Base-by-base conservation (phyloP, 2,113 vertebrate genomes). In the Thamnaconus septentrionalis region DNA sequence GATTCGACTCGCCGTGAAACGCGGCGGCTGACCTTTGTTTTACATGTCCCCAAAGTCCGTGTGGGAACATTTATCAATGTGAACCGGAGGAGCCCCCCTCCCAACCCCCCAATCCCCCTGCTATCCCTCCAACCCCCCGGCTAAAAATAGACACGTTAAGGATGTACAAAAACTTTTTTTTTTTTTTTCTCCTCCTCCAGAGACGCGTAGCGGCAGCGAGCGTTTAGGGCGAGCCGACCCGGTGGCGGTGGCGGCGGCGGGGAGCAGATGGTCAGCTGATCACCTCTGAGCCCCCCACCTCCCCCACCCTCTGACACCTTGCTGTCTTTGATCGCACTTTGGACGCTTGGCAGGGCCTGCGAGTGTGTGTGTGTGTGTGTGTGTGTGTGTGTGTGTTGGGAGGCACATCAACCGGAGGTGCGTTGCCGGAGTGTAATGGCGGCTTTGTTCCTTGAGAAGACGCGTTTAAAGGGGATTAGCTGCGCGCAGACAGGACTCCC, bases 401-500 rank as follows among this genome's bases (percentile, higher is more conserved):
- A 64, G 66, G 71, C 4, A 18, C 61, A 69, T 78, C 74, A 64
- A 78, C 56, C 45, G 61, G 60, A 73, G 73, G 61, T 73, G 77
- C 76, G 80, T 75, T 78, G 77, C 47, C 3, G 72, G 84, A 62
- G 56, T 67, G 73, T 70, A 76, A 81, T 76, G 69, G 85, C n/a
- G 53, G 65, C 80, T 85, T 85, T 89, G 85, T 86, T 84, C 72
- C 81, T 44, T 7, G 67, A 84, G 76, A 78, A 83, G 77, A 53
- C 78, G 41, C 80, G 49, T 87, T 88, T 87, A 83, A 80, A 69
- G 58, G 59, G 80, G 83, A 87, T 88, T 84, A 83, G 76, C 62
- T 66, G 78, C 59, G 71, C 55, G 76, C 80, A 76, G 83, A 83
- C 76, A 80, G 65, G 71, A 83, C 50, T 56, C 84, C 80, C 73